phyloP scores from a whole-genome alignment of 37 sponge, comb jelly and placozoan species.

The Halichondria panicea region DNA sequence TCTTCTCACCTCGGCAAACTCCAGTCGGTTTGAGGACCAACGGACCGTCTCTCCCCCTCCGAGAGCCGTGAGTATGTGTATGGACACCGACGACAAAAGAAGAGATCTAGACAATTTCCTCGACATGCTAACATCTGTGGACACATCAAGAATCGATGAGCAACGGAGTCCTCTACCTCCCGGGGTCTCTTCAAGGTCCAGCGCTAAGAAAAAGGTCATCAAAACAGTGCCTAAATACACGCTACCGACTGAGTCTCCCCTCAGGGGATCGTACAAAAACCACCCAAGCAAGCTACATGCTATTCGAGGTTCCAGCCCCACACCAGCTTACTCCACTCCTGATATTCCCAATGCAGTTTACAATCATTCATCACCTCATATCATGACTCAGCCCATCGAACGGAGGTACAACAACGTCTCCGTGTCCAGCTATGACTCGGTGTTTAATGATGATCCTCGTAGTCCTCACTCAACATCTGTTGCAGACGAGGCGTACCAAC shows the following conservation, averaged over 20 bases:
- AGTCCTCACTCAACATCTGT: too few species aligned
- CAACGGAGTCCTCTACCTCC: constrained; percentile 13
- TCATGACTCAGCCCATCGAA: neutral
- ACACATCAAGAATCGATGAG: constrained; percentile 4
- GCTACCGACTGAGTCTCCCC: constrained; percentile 13
- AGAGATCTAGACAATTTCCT: constrained; percentile 25
- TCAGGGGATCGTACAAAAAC: neutral
- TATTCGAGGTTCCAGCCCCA: neutral
- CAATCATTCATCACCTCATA: neutral
- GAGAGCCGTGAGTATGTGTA: too few species aligned
- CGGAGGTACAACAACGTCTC: neutral
- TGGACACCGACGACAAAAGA: neutral
- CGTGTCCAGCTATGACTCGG: neutral
- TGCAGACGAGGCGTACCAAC: too few species aligned
- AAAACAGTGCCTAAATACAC: constrained; percentile 6
- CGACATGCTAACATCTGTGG: neutral
- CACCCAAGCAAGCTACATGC: neutral
- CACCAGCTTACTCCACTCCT: constrained; percentile 29
- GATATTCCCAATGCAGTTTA: constrained; percentile 5
- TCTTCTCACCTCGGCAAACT: constrained; percentile 7
- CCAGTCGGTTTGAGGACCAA: constrained; percentile 23
- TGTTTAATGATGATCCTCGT: too few species aligned
- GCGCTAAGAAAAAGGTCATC: neutral
- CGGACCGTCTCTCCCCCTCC: constrained; percentile 8
- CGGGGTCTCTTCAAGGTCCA: neutral